Evolutionary conservation across 2,888 invertebrate genomes (phyloP).

Genomic region (Ectobius pallidus): DNA sequence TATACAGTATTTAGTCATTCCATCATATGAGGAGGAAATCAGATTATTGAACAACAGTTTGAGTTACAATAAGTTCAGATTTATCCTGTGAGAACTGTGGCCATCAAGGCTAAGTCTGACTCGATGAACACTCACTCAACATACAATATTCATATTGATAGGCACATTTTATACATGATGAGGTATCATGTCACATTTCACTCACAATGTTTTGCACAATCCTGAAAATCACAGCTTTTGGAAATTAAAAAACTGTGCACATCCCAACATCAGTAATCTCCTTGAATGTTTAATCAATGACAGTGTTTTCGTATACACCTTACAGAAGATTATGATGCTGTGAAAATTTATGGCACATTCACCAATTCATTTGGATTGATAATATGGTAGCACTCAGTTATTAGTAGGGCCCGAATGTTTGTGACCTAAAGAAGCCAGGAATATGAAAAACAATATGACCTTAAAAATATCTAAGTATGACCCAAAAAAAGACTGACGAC

Average conservation of each 20-base stretch:
- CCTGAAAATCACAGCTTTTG: slow-evolving; percentile 5
- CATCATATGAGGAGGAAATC: no score
- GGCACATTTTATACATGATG: slow-evolving; percentile 16
- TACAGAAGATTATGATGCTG: not conserved
- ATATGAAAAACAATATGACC: no score
- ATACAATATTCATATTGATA: not conserved
- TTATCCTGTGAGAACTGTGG: no score
- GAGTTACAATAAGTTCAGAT: no score
- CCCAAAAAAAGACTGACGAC: no score
- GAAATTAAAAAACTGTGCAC: not conserved
- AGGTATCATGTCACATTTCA: not conserved
- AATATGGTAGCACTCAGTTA: no score
- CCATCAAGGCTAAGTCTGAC: no score
- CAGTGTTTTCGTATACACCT: not conserved
- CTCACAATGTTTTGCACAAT: not conserved
- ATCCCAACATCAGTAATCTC: not conserved
- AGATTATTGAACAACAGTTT: no score
- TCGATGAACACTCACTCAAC: not conserved
- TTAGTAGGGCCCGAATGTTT: no score
- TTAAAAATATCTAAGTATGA: no score
- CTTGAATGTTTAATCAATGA: not conserved
- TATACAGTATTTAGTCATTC: no score
- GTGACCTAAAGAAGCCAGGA: no score
- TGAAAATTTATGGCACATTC: slow-evolving; percentile 6
- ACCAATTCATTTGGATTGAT: not conserved